phyloP scores from a whole-genome alignment of 2,797 vertebrate species.

The Tympanoctomys barrerae region DNA sequence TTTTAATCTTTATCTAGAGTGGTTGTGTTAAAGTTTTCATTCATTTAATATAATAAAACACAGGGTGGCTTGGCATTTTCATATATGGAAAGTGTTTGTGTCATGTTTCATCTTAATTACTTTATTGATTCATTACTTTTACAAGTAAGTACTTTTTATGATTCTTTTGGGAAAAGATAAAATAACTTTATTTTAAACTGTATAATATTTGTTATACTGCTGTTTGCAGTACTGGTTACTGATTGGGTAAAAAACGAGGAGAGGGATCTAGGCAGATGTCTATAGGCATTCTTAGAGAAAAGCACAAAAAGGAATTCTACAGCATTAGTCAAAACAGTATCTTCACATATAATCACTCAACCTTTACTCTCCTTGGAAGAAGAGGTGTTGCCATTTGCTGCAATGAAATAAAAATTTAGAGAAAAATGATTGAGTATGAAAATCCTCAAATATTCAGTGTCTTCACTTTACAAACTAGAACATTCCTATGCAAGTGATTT shows the following conservation, averaged over 20 bases:
- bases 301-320: background rate
- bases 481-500: background rate
- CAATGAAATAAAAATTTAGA: background rate
- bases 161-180: background rate
- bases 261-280: background rate
- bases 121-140: background rate
- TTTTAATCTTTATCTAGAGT: background rate
- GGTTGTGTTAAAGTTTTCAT: background rate
- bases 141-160: background rate
- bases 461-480: background rate
- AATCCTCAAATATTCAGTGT: background rate
- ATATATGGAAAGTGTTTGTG: background rate
- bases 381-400: background rate
- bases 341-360: background rate
- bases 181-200: background rate
- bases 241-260: background rate
- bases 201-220: background rate
- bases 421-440: background rate
- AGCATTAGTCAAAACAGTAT: background rate
- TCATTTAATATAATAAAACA: background rate
- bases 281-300: background rate
- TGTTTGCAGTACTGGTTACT: background rate
- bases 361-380: background rate
- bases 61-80: background rate
- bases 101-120: conserved; percentile 8